Evolutionary conservation across 2,888 invertebrate genomes (phyloP), one percentile per base, ranked within the genome.

Genomic region (Sarcophaga rosellei): DNA sequence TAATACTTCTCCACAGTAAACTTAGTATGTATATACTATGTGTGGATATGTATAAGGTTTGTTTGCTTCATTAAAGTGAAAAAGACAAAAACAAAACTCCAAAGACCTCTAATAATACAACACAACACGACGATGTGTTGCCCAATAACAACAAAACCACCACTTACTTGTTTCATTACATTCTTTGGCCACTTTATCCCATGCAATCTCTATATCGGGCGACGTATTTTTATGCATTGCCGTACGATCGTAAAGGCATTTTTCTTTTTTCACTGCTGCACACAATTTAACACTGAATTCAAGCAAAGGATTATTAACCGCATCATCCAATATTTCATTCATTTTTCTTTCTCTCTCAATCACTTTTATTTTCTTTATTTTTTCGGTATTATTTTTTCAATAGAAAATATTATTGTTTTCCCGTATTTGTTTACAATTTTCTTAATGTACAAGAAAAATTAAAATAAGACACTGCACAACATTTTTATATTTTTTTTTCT

Each of bases 161-260:
- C 12, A 81, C 91, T 91, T 81, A 89, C 89, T 79, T 35, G 84
- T 63, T 23, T 88, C 88, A 20, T 77, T 72, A n/a, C 87, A 88
- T 10, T 79, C 75, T 61, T 72, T 66, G 17, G 88, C 84, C 23
- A 89, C 85, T 8, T 47, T 65, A 57, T 44, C 83, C 92, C 92
- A 92, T 21, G 89, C 88, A 65, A 85, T 88, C 70, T 90, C 90
- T 66, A 88, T 88, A 44, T 84, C 78, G 3, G 69, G 70, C 57
- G 62, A 11, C 63, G 87, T 61, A 76, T 80, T 81, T 74, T 89
- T 76, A 20, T 47, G 68, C 59, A 25, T 4, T 1, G 82, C 66
- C 17, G 17, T 70, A 63, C 87, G 90, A 90, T 92, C 92, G 80
- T 92, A 90, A 45, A 92, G 76, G 73, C 88, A 74, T 0, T 88